A percentile compares a stretch with the other conserved stretches of the same genome.
phyloP scores from a whole-genome alignment of 2,888 invertebrate species.

The Pachliopta kotzebuea region DNA sequence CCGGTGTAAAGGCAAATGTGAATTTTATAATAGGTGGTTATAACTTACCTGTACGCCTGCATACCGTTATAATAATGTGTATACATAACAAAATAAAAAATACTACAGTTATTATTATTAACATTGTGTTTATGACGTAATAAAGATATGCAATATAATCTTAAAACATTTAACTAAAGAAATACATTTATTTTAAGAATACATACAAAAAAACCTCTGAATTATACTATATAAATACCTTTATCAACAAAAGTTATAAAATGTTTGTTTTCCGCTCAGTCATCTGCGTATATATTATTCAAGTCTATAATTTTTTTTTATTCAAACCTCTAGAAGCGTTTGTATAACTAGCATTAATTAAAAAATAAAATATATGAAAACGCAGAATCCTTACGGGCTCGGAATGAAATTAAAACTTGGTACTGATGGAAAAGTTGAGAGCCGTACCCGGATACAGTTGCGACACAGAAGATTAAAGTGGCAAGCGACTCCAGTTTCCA shows the following conservation, averaged over 20 bases:
- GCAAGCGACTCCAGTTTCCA: slow-evolving; percentile 28
- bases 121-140: not conserved
- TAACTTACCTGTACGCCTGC: slow-evolving; percentile 22
- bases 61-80: slow-evolving; percentile 1
- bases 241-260: not conserved
- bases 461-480: slow-evolving; percentile 31
- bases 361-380: slow-evolving; percentile 38
- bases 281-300: not conserved
- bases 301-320: not conserved
- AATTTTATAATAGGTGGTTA: slow-evolving; percentile 17
- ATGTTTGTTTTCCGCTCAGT: not conserved
- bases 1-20: slow-evolving; percentile 21
- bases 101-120: too few species aligned
- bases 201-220: not conserved
- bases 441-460: slow-evolving; percentile 30
- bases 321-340: not conserved
- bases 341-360: slow-evolving; percentile 20
- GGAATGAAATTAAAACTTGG: slow-evolving; percentile 64
- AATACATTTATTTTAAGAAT: too few species aligned
- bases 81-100: not conserved
- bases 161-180: too few species aligned
- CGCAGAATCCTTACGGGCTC: slow-evolving; percentile 47
- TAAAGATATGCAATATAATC: too few species aligned
- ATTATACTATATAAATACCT: not conserved
- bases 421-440: slow-evolving; percentile 46